phyloP scores from a whole-genome alignment of 1,140 invertebrate species.

The Scaptomyza graminum region DNA sequence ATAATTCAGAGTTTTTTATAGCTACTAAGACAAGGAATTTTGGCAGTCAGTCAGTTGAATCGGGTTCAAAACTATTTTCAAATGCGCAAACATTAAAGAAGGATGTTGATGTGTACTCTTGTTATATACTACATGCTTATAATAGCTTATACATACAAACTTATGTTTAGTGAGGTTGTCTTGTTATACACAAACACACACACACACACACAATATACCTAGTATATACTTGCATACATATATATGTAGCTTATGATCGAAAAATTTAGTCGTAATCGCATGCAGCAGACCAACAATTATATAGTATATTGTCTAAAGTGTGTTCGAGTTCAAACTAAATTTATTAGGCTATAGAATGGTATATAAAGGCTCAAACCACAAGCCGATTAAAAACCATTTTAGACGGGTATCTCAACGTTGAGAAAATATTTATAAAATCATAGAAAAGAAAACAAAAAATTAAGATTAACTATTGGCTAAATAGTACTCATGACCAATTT shows the following conservation, averaged over 20 bases:
- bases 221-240: conserved; percentile 36
- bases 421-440: conserved; percentile 51
- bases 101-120: conserved; percentile 74
- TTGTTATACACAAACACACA: conserved; percentile 66
- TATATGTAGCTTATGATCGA: conserved; percentile 36
- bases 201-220: conserved; percentile 38
- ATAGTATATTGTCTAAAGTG: conserved; percentile 61
- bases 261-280: conserved; percentile 45
- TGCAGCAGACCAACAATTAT: conserved; percentile 62
- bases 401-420: conserved; percentile 60
- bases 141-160: conserved; percentile 64
- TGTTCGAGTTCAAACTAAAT: conserved; percentile 37
- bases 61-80: conserved; percentile 77
- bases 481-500: conserved; percentile 47
- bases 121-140: conserved; percentile 57
- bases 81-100: conserved; percentile 54
- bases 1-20: conserved; percentile 63
- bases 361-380: conserved; percentile 43
- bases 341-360: conserved; percentile 43
- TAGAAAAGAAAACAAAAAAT: conserved; percentile 17
- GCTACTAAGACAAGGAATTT: conserved; percentile 71
- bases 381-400: conserved; percentile 45
- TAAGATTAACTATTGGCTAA: conserved; percentile 11
- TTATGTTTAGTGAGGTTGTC: conserved; percentile 81
- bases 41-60: conserved; percentile 54